Conservation (phyloP, 2,888 invertebrate species). For the Magallana nippona region DNA sequence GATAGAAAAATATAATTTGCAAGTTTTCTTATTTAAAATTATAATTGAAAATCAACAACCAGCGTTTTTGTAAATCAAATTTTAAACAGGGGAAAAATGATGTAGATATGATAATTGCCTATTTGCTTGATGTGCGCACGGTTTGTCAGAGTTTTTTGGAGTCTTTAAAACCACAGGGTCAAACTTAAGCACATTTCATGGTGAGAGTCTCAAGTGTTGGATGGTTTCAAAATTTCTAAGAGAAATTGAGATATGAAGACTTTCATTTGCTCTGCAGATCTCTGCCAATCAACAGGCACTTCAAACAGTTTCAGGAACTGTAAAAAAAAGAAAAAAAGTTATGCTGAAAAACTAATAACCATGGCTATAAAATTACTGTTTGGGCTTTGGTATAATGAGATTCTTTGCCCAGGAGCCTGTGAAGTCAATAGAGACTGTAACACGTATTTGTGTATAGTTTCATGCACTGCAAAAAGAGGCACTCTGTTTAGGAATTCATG, state of each 20-base stretch:
- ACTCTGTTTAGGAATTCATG: neutral
- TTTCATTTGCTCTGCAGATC: neutral
- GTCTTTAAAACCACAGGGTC: slow-evolving; percentile 6
- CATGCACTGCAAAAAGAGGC: neutral
- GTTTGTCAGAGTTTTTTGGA: neutral
- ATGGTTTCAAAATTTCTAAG: neutral
- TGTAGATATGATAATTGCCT: too few relatives aligned
- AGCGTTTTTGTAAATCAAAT: too few relatives aligned
- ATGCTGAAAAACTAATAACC: neutral
- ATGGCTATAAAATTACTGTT: neutral
- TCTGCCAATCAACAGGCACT: slow-evolving; percentile 3
- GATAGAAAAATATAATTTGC: too few relatives aligned
- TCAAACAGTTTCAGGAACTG: neutral
- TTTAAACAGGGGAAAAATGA: too few relatives aligned
- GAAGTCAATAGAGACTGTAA: neutral
- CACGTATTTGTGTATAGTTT: neutral
- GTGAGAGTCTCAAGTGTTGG: slow-evolving; percentile 3
- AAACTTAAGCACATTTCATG: neutral
- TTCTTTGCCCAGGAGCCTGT: slow-evolving; percentile 13
- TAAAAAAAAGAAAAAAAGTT: neutral
- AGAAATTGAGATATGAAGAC: neutral
- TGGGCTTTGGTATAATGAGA: slow-evolving; percentile 5
- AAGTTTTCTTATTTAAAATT: too few relatives aligned
- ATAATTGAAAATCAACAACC: too few relatives aligned
- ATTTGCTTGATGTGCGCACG: too few relatives aligned